Conservation (phyloP, 2,797 vertebrate genomes). For the Hirundo rustica region DNA sequence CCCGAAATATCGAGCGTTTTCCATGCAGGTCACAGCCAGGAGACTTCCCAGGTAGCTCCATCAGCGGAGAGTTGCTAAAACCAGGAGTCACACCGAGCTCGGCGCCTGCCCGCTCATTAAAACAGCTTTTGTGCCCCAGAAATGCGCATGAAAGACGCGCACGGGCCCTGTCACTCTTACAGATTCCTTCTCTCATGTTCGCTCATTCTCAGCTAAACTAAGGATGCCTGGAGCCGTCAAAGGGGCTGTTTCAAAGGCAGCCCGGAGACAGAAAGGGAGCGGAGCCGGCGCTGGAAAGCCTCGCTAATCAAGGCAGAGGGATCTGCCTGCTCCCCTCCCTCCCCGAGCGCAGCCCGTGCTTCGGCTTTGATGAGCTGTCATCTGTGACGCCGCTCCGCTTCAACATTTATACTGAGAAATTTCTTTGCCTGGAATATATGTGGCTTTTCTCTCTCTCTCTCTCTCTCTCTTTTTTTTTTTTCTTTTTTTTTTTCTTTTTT, state of each 20-base stretch:
- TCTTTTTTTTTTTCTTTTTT: fast-evolving
- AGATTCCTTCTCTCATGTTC: background rate
- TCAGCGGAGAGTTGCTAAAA: background rate
- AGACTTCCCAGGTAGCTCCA: background rate
- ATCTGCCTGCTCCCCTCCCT: background rate
- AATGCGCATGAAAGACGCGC: background rate
- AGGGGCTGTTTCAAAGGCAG: slow-evolving; percentile 37
- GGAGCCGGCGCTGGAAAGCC: background rate
- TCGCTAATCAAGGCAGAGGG: background rate
- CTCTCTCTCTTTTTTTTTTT: too few species aligned
- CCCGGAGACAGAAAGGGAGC: slow-evolving; percentile 53
- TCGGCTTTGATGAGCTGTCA: slow-evolving; percentile 39
- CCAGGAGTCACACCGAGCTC: background rate
- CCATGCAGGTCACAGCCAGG: background rate
- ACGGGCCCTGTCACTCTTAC: background rate
- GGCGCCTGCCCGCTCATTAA: background rate
- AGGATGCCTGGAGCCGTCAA: slow-evolving; percentile 31
- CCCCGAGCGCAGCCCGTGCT: background rate
- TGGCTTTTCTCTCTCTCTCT: background rate
- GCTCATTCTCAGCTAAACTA: background rate
- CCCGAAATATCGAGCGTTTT: fast-evolving
- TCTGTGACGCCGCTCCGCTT: background rate
- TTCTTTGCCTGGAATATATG: background rate
- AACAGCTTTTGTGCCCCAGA: background rate
- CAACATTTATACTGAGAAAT: background rate